Percentiles rank a stretch among this genome's conserved stretches.
Conservation (phyloP, 2,888 invertebrate genomes). For the Eupithecia tripunctaria region DNA sequence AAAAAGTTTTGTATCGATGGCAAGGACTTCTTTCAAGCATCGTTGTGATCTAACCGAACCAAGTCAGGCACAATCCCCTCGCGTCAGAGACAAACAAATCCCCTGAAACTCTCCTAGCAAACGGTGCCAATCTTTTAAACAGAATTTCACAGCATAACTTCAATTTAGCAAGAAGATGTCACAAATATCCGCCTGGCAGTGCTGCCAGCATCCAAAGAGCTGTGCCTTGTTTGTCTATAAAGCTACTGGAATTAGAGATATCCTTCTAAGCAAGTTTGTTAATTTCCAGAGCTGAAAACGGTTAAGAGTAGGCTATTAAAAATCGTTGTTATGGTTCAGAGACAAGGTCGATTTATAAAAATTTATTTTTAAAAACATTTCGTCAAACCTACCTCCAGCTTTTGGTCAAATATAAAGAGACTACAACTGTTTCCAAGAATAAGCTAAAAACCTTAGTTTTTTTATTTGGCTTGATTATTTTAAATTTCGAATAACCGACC, state of each 20-base stretch:
- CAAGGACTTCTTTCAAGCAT: not conserved
- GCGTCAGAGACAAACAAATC: slow-evolving; percentile 12
- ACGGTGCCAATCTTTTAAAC: slow-evolving; percentile 23
- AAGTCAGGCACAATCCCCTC: not conserved
- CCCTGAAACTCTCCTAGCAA: slow-evolving; percentile 9
- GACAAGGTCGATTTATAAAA: no score
- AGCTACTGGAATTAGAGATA: slow-evolving; percentile 40
- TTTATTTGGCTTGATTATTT: no score
- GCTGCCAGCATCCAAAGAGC: slow-evolving; percentile 21
- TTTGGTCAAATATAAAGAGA: no score
- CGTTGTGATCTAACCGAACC: not conserved
- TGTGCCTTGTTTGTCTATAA: not conserved
- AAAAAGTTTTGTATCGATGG: not conserved
- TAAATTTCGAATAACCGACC: not conserved
- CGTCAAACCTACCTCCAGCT: no score
- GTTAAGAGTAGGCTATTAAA: no score
- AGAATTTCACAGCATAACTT: slow-evolving; percentile 30
- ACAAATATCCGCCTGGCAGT: slow-evolving; percentile 17
- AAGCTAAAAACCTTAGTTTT: no score
- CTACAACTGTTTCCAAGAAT: no score
- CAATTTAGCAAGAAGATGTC: slow-evolving; percentile 37
- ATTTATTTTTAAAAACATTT: no score
- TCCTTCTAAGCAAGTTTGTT: not conserved
- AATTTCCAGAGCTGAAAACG: not conserved
- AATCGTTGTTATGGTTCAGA: no score